Base-by-base conservation (phyloP, 2,797 vertebrate species). In the Sebastes aleutianus region DNA sequence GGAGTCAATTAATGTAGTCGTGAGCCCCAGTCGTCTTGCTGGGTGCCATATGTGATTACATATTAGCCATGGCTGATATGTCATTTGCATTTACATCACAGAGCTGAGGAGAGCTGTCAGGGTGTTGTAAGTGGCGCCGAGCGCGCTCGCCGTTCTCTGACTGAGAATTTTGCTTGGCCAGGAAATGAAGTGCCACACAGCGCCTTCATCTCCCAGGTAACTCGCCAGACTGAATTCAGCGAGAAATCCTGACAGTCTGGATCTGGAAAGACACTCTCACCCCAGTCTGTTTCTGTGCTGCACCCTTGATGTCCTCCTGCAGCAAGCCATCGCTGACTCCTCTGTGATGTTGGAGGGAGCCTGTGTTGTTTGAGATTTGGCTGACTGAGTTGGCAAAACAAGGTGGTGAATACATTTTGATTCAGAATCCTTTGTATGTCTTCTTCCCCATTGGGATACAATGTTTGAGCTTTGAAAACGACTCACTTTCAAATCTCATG, bases 361-460 rank as follows among this genome's bases (percentile, higher is more conserved):
- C 93, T 95, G 92, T 92, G 89, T 93, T 93, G 93, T 94, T 94
- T 90, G 92, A 93, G 94, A 94, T 95, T 94, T 94, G 92, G 93
- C 93, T 84, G 89, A 92, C 90, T 90, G 90, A 93, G 91, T 92
- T 94, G 94, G 93, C 94, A 95, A 93, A 94, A 92, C 90, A 93
- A 93, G 89, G 94, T 92, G 92, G 90, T 76, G 91, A 93, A 92
- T 90, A 88, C 90, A 91, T 93, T 94, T 92, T 90, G 88, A 93
- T 93, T 93, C 85, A 26, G 75, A 90, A 84, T 87, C 91, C 91
- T 93, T 93, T 93, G 90, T 93, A 75, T 88, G 88, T 91, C 86
- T 86, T 79, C 83, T 85, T 58, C 82, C 85, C 91, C 87, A 83
- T 87, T 84, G 92, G 93, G 89, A 93, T 80, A 80, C 91, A 78